Base-by-base conservation (phyloP, 2,797 vertebrate genomes). In the Fratercula arctica region DNA sequence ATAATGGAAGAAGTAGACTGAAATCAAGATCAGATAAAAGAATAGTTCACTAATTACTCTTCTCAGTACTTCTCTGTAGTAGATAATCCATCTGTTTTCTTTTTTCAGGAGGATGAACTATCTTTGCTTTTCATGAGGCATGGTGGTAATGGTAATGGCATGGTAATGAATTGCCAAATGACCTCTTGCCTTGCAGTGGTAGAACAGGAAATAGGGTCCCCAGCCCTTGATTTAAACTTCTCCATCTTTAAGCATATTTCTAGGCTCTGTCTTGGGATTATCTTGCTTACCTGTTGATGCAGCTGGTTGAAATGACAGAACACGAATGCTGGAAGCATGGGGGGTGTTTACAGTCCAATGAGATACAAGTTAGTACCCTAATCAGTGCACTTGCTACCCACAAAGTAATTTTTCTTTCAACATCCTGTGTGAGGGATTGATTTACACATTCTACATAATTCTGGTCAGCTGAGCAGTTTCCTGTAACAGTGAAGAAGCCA, bases 381-480 rank as follows among this genome's bases (percentile, higher is more conserved):
- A 51, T 61, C 28, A 51, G 23, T 33, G 67, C 35, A 46, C 31
- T 93, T 83, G 54, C 72, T 93, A 75, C 37, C 6, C 66, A 50
- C 43, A 70, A 79, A 90, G 43, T 53, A 39, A 67, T 66, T 89
- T 94, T 93, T 89, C 76, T 92, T 91, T 68, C 0, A 25, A 37
- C 31, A 67, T 89, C 39, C 72, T 85, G n/a, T 51, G 11, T 79
- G 28, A 54, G 31, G 29, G 78, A 86, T 91, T 77, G 60, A 31
- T 92, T 95, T 96, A 75, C 70, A 82, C 43, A 75, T 59, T 51
- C 70, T 95, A 43, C 37, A 53, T 88, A 70, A 94, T 95, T 97
- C 87, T 87, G 57, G 48, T 91, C 90, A 93, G 85, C 73, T 96
- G 94, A 90, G 76, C 45, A 94, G 67, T 87, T 95, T 96, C 54